Evolutionary conservation across 2,797 vertebrate genomes (phyloP), one percentile per base, ranked within the genome.

Genomic region (Pyrrhura leucotis): DNA sequence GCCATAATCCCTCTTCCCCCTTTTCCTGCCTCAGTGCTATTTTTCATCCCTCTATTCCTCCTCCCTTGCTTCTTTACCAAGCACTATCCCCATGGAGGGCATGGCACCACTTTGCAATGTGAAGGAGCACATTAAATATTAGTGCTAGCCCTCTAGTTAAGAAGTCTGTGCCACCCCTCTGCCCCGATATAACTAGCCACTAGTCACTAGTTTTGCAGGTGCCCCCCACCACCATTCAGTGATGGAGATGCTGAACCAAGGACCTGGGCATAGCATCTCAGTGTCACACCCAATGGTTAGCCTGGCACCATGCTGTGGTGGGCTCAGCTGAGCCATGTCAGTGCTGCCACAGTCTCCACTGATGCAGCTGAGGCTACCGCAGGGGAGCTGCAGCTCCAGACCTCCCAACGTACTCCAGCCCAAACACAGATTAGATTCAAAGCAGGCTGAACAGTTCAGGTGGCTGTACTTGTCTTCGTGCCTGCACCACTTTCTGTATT

Each of bases 321-420:
- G 37, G 25, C 45, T 90, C 53, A 25, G 25, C 47, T 14, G 2
- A 78, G 56, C 21, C 11, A 33, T 16, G 13, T 3, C 17, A 7
- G 4, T 4, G 14, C 33, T 42, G 47, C 56, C 9, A 1, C 29
- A 54, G 26, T 19, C 47, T 65, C 29, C 2, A 0, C 14, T 1
- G 0, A 8, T 4, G 5, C 29, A 37, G 35, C 37, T 16, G 7
- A 42, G 39, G 26, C 21, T 39, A 26, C 16, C 0, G 0, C 17
- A 53, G 73, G 2, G 29, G 25, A 45, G 15, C 12, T 68, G 22
- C 1, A 1, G 23, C 62, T 45, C 50, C 56, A 29, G 21, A 58
- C 8, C 5, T 15, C 8, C 48, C 12, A 3, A 3, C 4, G 14
- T 0, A 1, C 51, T 28, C 53, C 2, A 0, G 23, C 19, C 37